Evolutionary conservation across 2,888 invertebrate species (phyloP), one percentile per base, ranked within the genome.

Genomic region (Pheosia gnoma): DNA sequence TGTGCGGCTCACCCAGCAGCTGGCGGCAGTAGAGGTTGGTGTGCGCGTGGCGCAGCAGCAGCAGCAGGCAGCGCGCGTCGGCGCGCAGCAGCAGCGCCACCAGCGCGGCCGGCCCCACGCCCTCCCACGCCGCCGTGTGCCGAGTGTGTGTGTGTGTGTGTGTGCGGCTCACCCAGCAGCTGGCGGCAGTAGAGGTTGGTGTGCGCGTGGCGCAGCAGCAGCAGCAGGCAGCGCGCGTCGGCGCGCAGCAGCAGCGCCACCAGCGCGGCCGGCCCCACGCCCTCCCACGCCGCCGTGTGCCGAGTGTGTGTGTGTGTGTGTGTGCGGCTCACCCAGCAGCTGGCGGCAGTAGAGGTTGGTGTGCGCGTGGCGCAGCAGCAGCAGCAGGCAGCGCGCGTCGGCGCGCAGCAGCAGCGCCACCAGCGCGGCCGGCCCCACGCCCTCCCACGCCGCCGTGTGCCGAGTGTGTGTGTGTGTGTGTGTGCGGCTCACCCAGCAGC

Each of bases 41-140:
- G 56, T 83, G 83, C 0, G 90, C 87, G 56, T 87, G 85, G 3
- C 76, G 67, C 59, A 92, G 71, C 62, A 94, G 75, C 65, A 93
- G 72, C 63, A 92, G 80, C 55, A 92, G 85, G 61, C 86, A 86
- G 39, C 88, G 81, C 51, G 87, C 79, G 60, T 91, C 81, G 11
- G 91, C 76, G 66, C 82, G 80, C 65, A 90, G 67, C 59, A 91
- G 78, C 60, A 93, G 83, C 59, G 90, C 70, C 61, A 93, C 81
- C 7, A 92, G 78, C 58, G 89, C 68, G 0, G 77, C 78, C 0
- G 89, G 84, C 0, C 85, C 82, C 13, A 85, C 88, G 11, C 82
- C 84, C 60, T 81, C 88, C 91, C 91, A 91, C 11, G 86, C 73
- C 0, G 80, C 68, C 4, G 78, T 69, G 70, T 82, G 71, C 0